Percentiles rank a stretch among this genome's conserved stretches.
Evolutionary conservation across 2,888 invertebrate genomes (phyloP).

Genomic region (Cheilosia scutellata): DNA sequence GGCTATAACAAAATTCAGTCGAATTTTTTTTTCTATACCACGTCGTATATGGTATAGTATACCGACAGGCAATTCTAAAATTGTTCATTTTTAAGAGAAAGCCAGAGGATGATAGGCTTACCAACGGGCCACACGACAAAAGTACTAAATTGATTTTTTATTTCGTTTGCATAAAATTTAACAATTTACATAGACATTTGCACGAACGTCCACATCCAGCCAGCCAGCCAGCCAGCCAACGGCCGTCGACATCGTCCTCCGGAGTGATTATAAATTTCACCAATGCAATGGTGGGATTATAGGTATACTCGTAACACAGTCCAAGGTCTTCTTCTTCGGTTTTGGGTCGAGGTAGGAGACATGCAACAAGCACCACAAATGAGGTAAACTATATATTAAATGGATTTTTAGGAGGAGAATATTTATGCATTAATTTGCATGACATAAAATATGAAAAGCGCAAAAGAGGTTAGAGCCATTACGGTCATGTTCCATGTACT

Average conservation of each 20-base stretch:
- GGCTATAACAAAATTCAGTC: conserved; percentile 48
- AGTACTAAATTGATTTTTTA: conserved; percentile 72
- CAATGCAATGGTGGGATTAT: conserved; percentile 21
- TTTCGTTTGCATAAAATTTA: conserved; percentile 73
- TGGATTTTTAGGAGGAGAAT: conserved; percentile 33
- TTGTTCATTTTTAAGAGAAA: conserved; percentile 35
- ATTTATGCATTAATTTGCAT: conserved; percentile 62
- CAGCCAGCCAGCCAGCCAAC: too few species aligned
- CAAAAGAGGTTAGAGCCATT: conserved; percentile 20
- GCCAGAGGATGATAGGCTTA: conserved; percentile 27
- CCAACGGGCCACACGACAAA: conserved; percentile 59
- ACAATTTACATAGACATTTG: conserved; percentile 74
- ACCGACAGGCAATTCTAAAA: conserved; percentile 54
- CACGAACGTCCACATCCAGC: conserved; percentile 50
- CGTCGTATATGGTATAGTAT: background rate
- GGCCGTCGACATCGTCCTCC: conserved; percentile 22
- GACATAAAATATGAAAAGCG: background rate
- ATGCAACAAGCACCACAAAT: conserved; percentile 66
- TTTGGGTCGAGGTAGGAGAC: background rate
- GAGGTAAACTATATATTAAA: conserved; percentile 40
- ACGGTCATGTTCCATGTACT: conserved; percentile 49
- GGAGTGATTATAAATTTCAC: conserved; percentile 62
- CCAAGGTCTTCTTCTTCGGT: conserved; percentile 50
- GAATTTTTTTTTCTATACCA: conserved; percentile 29
- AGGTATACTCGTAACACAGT: background rate